phyloP scores from a whole-genome alignment of 2,888 invertebrate species.

The Cecidostiba fungosa region DNA sequence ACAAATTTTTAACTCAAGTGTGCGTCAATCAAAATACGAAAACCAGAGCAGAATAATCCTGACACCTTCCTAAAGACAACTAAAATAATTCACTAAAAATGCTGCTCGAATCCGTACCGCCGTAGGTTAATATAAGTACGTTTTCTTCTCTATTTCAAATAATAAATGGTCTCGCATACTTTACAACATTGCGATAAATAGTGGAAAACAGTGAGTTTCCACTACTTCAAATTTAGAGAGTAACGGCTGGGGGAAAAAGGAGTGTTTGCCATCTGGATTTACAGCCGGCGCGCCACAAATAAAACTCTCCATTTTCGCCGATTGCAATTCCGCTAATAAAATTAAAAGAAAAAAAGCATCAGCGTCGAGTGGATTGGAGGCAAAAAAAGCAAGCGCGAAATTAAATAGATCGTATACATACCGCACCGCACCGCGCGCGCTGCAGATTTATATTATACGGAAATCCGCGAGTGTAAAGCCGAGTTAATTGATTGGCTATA shows the following conservation, averaged over 20 bases:
- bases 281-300: conserved; percentile 69
- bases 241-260: conserved; percentile 73
- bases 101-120: no score
- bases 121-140: no score
- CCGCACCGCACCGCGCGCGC: no score
- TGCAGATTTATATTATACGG: conserved; percentile 30
- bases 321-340: conserved; percentile 71
- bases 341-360: conserved; percentile 33
- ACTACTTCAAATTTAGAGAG: conserved; percentile 64
- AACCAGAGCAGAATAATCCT: no score
- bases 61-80: no score
- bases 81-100: no score
- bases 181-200: conserved; percentile 27
- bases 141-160: background rate
- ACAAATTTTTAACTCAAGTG: no score
- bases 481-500: conserved; percentile 30
- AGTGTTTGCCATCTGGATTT: conserved; percentile 76
- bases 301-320: conserved; percentile 72
- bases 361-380: background rate
- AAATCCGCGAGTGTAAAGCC: background rate
- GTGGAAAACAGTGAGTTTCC: background rate
- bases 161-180: background rate
- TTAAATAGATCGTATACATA: conserved; percentile 49
- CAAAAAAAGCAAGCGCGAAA: conserved; percentile 38
- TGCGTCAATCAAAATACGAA: no score